Conservation (phyloP, 2,797 vertebrate species). For the Hybognathus amarus region DNA sequence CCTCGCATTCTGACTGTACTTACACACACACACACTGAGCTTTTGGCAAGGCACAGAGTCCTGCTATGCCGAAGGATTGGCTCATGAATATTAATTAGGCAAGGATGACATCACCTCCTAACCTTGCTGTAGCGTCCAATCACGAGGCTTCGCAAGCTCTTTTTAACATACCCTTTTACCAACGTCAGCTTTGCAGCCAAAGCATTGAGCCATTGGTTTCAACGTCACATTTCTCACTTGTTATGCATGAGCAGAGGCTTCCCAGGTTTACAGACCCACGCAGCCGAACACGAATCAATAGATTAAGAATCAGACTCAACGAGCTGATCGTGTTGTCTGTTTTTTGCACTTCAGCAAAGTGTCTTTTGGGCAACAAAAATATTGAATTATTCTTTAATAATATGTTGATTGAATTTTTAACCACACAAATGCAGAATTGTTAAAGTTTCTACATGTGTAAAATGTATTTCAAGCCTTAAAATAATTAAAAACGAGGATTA, state of each 20-base stretch:
- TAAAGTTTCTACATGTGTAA: no score
- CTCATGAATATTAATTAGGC: background rate
- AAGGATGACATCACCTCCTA: background rate
- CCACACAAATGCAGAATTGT: no score
- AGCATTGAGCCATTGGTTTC: background rate
- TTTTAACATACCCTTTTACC: background rate
- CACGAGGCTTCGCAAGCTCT: background rate
- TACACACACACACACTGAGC: background rate
- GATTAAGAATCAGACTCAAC: constrained; percentile 11
- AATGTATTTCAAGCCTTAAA: no score
- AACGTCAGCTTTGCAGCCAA: background rate
- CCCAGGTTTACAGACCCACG: background rate
- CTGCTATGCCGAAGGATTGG: background rate
- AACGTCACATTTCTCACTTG: background rate
- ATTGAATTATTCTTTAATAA: no score
- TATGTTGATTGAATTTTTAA: no score
- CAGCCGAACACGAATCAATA: background rate
- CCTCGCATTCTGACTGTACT: constrained; percentile 32
- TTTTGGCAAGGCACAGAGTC: background rate
- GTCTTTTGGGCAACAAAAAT: no score
- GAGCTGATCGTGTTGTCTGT: background rate
- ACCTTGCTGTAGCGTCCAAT: background rate
- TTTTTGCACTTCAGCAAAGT: no score
- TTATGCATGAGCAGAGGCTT: constrained; percentile 2
- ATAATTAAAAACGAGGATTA: no score